Conservation (phyloP, 2,113 vertebrate species). For the Mobula birostris region DNA sequence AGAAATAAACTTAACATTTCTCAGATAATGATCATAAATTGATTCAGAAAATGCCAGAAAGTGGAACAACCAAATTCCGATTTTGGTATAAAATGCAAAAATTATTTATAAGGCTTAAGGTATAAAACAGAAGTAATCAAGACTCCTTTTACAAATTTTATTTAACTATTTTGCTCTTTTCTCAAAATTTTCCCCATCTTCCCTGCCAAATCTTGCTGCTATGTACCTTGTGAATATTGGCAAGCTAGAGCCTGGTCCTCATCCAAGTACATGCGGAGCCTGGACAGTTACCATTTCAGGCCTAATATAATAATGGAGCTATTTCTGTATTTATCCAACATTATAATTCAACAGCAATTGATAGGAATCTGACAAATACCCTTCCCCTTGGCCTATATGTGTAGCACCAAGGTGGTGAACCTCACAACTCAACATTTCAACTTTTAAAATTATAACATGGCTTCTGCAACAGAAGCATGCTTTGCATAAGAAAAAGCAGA, state of each 20-base stretch:
- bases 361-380: too few species aligned
- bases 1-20: background rate
- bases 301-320: background rate
- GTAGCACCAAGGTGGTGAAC: background rate
- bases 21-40: background rate
- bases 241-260: background rate
- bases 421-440: background rate
- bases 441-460: background rate
- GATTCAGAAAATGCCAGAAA: background rate
- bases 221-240: background rate
- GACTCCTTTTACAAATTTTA: background rate
- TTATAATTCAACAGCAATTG: background rate
- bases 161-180: background rate
- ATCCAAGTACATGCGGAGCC: background rate
- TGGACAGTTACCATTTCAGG: background rate
- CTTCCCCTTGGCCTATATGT: background rate
- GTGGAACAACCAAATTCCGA: too few species aligned
- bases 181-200: background rate
- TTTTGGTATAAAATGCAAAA: background rate
- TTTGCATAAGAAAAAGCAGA: too few species aligned
- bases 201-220: background rate
- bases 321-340: background rate
- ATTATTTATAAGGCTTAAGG: too few species aligned
- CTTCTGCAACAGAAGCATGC: background rate
- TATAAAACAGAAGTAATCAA: background rate